Conservation (phyloP, 2,888 invertebrate genomes). For the Latrodectus elegans region DNA sequence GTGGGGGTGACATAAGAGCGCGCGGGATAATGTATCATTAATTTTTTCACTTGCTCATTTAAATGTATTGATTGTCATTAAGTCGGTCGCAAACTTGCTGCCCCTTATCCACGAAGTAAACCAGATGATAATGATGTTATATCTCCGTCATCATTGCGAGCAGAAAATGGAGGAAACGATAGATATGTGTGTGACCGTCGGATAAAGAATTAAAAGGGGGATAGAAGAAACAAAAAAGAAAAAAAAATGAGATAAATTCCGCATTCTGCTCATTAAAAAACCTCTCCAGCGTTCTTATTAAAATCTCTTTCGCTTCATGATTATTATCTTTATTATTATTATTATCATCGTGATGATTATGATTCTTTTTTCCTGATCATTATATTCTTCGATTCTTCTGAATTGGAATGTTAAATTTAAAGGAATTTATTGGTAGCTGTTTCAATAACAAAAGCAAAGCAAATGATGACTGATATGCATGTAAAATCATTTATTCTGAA, state of each 20-base stretch:
- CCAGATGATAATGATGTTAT: constrained; percentile 54
- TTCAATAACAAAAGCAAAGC: too few relatives aligned
- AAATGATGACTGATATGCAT: too few relatives aligned
- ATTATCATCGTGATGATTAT: constrained; percentile 23
- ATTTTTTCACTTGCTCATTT: constrained; percentile 59
- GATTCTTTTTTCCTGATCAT: constrained; percentile 8
- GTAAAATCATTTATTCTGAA: too few relatives aligned
- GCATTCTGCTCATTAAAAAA: constrained; percentile 23
- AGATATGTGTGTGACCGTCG: constrained; percentile 13
- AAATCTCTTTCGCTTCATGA: constrained; percentile 24
- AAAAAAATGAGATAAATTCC: constrained; percentile 3
- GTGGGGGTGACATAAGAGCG: constrained; percentile 7
- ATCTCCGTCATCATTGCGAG: neutral
- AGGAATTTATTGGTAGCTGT: constrained; percentile 19
- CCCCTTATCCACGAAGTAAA: constrained; percentile 36
- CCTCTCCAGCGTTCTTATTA: constrained; percentile 30
- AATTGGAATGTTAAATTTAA: constrained; percentile 31
- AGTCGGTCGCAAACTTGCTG: constrained; percentile 51
- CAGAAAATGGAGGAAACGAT: neutral
- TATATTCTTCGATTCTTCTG: constrained; percentile 1
- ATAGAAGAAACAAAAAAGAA: neutral
- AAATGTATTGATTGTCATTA: constrained; percentile 67
- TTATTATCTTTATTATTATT: constrained; percentile 38
- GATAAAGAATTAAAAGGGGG: constrained; percentile 4
- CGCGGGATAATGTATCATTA: constrained; percentile 56